Percentiles rank a stretch among this genome's conserved stretches.
These are phyloP conservation scores for Sylvia atricapilla DNA, from an alignment of 2,113 vertebrate species.

Conservation along the genomic window DNA sequence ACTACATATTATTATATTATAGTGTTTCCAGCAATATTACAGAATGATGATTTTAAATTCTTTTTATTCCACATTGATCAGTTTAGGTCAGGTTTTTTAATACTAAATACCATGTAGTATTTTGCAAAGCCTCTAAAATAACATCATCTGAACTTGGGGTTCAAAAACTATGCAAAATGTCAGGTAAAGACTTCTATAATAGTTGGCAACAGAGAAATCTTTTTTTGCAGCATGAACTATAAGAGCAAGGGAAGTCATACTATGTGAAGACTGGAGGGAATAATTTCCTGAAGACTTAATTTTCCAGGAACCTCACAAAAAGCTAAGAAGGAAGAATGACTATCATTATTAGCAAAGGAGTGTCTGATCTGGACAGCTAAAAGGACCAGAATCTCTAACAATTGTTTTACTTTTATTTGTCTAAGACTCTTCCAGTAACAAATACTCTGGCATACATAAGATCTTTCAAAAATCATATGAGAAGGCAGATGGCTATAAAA, in stretches of 20 bases:
- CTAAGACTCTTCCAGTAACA: not conserved
- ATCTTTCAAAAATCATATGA: conserved; percentile 11
- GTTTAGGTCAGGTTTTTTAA: not conserved
- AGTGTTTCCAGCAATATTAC: not conserved
- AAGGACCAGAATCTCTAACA: not conserved
- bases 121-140: not conserved
- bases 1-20: not conserved
- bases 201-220: not conserved
- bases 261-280: not conserved
- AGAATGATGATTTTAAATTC: not conserved
- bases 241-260: not conserved
- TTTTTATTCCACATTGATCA: not conserved
- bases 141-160: not conserved
- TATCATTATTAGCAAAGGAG: not conserved
- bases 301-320: not conserved
- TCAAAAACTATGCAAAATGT: not conserved
- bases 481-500: conserved; percentile 62
- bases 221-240: not conserved
- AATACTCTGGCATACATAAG: not conserved
- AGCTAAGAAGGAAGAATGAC: not conserved
- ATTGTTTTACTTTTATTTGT: not conserved
- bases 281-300: conserved; percentile 9
- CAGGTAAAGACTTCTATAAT: not conserved
- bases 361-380: not conserved
- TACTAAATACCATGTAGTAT: not conserved